Percentiles rank a stretch among this genome's conserved stretches.
phyloP scores from a whole-genome alignment of 2,888 invertebrate genomes.

The Eupelmus urozonus region DNA sequence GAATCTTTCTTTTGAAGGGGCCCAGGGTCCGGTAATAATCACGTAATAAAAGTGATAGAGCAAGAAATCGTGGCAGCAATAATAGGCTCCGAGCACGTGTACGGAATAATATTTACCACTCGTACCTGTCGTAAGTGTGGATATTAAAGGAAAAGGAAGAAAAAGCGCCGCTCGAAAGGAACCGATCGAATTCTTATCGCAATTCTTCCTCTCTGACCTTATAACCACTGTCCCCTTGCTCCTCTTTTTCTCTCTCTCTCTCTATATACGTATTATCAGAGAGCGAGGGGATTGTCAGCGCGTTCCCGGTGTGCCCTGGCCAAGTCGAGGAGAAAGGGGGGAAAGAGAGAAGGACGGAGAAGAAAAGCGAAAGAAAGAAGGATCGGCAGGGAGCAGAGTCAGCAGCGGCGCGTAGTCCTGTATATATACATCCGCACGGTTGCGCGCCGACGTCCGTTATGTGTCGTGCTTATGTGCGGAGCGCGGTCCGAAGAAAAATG shows the following conservation, averaged over 20 bases:
- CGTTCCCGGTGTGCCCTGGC: neutral
- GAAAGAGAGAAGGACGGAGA: conserved; percentile 5
- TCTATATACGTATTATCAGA: conserved; percentile 24
- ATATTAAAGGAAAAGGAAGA: conserved; percentile 45
- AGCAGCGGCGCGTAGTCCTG: neutral
- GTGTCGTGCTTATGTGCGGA: conserved; percentile 48
- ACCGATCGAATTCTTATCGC: conserved; percentile 40
- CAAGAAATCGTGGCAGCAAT: conserved; percentile 53
- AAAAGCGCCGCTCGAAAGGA: no score
- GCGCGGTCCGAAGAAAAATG: conserved; percentile 48
- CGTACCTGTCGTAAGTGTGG: conserved; percentile 10
- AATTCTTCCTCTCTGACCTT: conserved; percentile 25
- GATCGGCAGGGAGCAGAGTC: conserved; percentile 35
- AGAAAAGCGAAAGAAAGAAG: conserved; percentile 21
- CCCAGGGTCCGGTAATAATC: conserved; percentile 44
- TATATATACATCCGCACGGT: conserved; percentile 1
- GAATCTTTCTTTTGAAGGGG: conserved; percentile 13
- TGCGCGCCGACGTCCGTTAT: conserved; percentile 45
- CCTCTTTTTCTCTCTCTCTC: neutral
- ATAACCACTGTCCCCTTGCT: conserved; percentile 17
- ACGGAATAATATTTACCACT: conserved; percentile 52
- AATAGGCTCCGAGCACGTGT: conserved; percentile 45
- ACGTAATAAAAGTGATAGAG: conserved; percentile 54
- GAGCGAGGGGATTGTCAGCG: conserved; percentile 4
- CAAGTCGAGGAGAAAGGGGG: no score